Conservation (phyloP, 2,113 vertebrate species). For the Promerops cafer region DNA sequence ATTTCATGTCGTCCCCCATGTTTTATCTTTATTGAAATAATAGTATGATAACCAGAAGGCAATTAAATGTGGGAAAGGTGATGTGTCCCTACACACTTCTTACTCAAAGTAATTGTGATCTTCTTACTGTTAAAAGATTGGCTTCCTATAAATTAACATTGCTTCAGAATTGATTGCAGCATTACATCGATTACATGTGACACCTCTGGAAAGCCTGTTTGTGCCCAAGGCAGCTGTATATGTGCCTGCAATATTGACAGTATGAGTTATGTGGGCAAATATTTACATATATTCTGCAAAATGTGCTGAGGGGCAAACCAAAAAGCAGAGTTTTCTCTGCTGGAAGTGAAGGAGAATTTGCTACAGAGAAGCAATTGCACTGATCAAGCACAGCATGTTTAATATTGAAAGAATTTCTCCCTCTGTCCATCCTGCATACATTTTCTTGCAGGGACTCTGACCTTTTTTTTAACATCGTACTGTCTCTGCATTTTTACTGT, state of each 20-base stretch:
- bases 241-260: neutral
- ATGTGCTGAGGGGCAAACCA: neutral
- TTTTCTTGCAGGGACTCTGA: neutral
- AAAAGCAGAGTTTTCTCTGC: neutral
- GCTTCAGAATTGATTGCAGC: neutral
- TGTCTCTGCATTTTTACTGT: neutral
- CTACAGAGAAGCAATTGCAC: neutral
- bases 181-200: neutral
- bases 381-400: neutral
- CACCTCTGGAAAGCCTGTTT: neutral
- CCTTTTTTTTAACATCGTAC: neutral
- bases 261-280: neutral
- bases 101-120: neutral
- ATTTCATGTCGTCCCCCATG: neutral
- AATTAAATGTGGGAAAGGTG: neutral
- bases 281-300: neutral
- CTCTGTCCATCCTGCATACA: accelerated
- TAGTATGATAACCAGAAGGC: neutral
- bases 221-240: neutral
- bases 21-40: neutral
- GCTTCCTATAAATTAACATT: neutral
- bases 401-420: neutral
- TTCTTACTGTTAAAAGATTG: neutral
- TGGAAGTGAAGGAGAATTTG: neutral
- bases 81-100: neutral